These are phyloP conservation scores for Morone saxatilis DNA, from an alignment of 2,113 vertebrate species.

Conservation along the genomic window DNA sequence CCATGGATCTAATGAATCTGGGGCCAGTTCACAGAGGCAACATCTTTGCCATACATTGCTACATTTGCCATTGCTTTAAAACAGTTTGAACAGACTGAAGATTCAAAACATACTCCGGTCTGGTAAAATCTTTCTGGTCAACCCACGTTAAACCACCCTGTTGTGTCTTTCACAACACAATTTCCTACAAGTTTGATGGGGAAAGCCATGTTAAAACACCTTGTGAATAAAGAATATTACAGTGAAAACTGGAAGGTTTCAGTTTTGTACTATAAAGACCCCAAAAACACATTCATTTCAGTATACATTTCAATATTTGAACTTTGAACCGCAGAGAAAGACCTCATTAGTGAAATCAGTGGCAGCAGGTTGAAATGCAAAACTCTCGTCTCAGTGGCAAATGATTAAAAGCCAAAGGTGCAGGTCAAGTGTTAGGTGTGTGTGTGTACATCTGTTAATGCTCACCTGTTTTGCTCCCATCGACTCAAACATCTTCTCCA, in stretches of 20 bases:
- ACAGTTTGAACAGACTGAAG: background rate
- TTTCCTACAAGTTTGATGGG: background rate
- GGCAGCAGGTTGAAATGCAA: background rate
- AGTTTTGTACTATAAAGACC: background rate
- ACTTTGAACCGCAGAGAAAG: background rate
- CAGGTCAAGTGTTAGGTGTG: background rate
- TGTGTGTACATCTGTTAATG: background rate
- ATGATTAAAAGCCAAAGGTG: background rate
- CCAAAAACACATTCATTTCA: background rate
- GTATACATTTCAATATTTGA: background rate
- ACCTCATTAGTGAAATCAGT: background rate
- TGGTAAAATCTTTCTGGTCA: background rate
- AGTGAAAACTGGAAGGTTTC: background rate
- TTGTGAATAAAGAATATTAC: background rate
- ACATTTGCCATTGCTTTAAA: background rate
- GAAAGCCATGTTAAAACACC: background rate
- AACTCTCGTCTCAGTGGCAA: background rate
- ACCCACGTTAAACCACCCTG: too few species aligned
- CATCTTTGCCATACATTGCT: too few species aligned
- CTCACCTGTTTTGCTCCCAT: conserved; percentile 98
- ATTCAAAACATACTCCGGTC: background rate
- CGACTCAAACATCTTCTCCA: conserved; percentile 99
- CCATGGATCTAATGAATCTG: background rate
- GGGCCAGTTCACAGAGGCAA: background rate
- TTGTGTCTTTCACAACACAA: too few species aligned